These are phyloP conservation scores for Saguinus imperator DNA, from an alignment of 2,113 vertebrate species.

Conservation along the genomic window DNA sequence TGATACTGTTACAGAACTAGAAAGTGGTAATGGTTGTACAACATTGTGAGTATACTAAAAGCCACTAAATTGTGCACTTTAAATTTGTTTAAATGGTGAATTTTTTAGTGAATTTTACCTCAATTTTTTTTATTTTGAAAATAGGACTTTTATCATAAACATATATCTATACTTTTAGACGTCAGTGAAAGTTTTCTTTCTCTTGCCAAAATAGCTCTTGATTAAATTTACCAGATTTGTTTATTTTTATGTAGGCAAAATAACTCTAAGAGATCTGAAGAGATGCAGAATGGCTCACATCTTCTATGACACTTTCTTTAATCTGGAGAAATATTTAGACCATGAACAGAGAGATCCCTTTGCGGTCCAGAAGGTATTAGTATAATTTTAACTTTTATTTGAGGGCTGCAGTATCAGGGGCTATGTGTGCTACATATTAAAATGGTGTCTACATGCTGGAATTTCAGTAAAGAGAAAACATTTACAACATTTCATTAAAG, in stretches of 20 bases:
- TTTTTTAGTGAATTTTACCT: slow-evolving; percentile 27
- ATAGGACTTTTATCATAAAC: slow-evolving; percentile 1
- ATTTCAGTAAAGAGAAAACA: not conserved
- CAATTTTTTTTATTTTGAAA: not conserved
- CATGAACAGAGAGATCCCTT: slow-evolving; percentile 99
- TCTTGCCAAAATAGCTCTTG: slow-evolving; percentile 16
- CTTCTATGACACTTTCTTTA: slow-evolving; percentile 99
- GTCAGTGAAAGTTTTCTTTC: not conserved
- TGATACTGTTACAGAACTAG: not conserved
- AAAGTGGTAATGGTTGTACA: not conserved
- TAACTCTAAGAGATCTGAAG: slow-evolving; percentile 95
- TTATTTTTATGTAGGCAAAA: slow-evolving; percentile 88
- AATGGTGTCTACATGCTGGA: not conserved
- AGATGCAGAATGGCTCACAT: slow-evolving; percentile 97
- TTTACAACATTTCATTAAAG: slow-evolving; percentile 31
- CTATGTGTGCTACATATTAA: not conserved
- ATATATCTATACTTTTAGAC: slow-evolving; percentile 11
- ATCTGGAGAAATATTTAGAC: slow-evolving; percentile 99
- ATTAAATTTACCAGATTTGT: slow-evolving; percentile 38
- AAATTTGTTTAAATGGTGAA: not conserved
- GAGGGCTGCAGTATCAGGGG: not conserved
- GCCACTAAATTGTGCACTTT: not conserved
- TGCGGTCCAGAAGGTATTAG: slow-evolving; percentile 96
- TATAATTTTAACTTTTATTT: slow-evolving; percentile 35
- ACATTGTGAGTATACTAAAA: not conserved